phyloP scores from a whole-genome alignment of 2,888 invertebrate species.

The Arenicola marina region DNA sequence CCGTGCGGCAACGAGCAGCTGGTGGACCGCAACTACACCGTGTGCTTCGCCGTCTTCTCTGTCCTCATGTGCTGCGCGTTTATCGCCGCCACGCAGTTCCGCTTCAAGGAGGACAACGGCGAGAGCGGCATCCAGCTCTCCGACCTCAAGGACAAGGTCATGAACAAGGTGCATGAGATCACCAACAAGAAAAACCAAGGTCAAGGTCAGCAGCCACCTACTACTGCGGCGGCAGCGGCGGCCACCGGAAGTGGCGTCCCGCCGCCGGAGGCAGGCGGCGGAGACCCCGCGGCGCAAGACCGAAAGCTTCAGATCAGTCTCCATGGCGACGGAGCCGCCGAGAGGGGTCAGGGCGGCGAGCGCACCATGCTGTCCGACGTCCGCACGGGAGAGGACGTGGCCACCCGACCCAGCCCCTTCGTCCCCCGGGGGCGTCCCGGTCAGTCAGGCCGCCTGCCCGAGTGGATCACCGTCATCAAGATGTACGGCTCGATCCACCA shows the following conservation, averaged over 20 bases:
- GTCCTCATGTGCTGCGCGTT: conserved; percentile 95
- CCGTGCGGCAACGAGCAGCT: conserved; percentile 81
- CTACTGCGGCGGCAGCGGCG: not conserved
- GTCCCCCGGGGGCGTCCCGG: conserved; percentile 34
- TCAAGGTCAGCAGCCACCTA: not conserved
- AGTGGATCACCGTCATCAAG: conserved; percentile 89
- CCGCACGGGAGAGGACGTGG: not conserved
- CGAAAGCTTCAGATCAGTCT: conserved; percentile 26
- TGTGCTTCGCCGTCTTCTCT: conserved; percentile 97
- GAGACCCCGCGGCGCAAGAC: not conserved
- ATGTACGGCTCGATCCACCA: conserved; percentile 90
- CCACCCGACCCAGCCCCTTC: conserved; percentile 21
- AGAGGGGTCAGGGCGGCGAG: not conserved
- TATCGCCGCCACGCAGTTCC: conserved; percentile 86
- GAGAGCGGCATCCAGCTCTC: conserved; percentile 40
- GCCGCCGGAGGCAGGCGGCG: not conserved
- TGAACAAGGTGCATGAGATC: conserved; percentile 39
- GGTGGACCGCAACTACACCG: conserved; percentile 96
- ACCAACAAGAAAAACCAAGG: not conserved
- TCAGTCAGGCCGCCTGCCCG: conserved; percentile 34
- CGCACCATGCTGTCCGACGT: conserved; percentile 13
- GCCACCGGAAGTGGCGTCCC: not conserved
- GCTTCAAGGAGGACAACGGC: conserved; percentile 60
- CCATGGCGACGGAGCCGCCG: conserved; percentile 10
- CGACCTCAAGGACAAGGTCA: conserved; percentile 44